These are phyloP conservation scores for Drosophila nebulosa DNA, from an alignment of 1,140 invertebrate genomes.

Conservation along the genomic window DNA sequence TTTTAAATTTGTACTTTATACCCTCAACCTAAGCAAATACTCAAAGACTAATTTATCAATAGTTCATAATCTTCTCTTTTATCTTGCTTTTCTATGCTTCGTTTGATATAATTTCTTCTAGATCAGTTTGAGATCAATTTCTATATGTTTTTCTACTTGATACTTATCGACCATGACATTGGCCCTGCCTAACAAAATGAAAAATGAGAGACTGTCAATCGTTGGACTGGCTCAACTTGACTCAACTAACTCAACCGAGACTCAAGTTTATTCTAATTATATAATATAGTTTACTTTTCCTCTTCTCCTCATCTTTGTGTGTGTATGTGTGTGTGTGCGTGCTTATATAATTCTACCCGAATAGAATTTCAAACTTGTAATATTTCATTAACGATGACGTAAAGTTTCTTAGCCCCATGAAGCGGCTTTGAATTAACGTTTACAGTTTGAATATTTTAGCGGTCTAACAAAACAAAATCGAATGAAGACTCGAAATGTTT, in stretches of 20 bases:
- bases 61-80: no score
- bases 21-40: no score
- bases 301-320: not conserved
- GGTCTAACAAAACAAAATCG: slow-evolving; percentile 36
- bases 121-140: no score
- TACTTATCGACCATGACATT: not conserved
- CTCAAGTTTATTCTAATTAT: not conserved
- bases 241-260: not conserved
- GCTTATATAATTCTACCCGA: not conserved
- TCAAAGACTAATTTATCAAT: no score
- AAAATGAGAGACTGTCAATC: not conserved
- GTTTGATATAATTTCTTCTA: no score
- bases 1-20: not conserved
- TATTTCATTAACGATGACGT: not conserved
- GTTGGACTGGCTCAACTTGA: not conserved
- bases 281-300: not conserved
- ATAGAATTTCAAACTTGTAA: not conserved
- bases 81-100: no score
- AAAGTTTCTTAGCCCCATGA: not conserved
- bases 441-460: slow-evolving; percentile 51
- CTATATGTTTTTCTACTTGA: not conserved
- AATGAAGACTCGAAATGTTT: slow-evolving; percentile 15
- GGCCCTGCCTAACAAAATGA: not conserved
- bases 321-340: not conserved
- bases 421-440: not conserved